A percentile compares a stretch with the other conserved stretches of the same genome.
These are phyloP conservation scores for Bubo blakistoni DNA, from an alignment of 2,113 vertebrate genomes.

Conservation along the genomic window DNA sequence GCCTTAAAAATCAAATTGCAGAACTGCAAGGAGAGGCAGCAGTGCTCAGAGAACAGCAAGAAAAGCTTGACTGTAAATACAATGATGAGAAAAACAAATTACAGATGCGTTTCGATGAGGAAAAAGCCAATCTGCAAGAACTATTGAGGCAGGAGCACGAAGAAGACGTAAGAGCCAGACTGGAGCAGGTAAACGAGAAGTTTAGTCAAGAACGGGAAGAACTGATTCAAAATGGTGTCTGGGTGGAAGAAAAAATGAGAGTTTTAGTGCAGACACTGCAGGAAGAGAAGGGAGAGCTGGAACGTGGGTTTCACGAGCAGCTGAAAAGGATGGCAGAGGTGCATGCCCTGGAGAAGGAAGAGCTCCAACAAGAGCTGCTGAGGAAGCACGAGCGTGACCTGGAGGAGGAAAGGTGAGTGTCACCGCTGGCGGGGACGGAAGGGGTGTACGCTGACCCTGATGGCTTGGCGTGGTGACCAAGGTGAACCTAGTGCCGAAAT, in stretches of 20 bases:
- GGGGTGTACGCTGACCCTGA: fast-evolving
- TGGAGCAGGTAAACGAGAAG: conserved; percentile 67
- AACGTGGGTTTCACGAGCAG: conserved; percentile 54
- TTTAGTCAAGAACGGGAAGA: conserved; percentile 77
- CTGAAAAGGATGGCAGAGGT: conserved; percentile 62
- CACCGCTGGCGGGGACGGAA: fast-evolving
- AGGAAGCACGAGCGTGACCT: conserved; percentile 79
- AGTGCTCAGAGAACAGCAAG: conserved; percentile 61
- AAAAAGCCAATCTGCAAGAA: conserved; percentile 72
- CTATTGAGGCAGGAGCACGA: conserved; percentile 70
- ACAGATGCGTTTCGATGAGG: conserved; percentile 51
- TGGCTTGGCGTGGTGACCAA: fast-evolving
- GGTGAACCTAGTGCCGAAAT: not conserved
- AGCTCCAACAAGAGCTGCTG: conserved; percentile 64
- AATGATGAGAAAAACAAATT: conserved; percentile 67
- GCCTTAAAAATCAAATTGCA: conserved; percentile 61
- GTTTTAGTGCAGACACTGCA: conserved; percentile 35
- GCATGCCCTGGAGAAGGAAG: conserved; percentile 65
- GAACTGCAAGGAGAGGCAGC: conserved; percentile 76
- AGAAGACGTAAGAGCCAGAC: conserved; percentile 47
- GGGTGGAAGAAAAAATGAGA: conserved; percentile 66
- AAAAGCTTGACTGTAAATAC: conserved; percentile 28
- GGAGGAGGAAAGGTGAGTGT: conserved; percentile 84
- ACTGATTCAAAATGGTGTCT: conserved; percentile 44
- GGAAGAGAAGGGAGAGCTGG: conserved; percentile 67